Conservation (phyloP, 2,113 vertebrate species). For the Campylomormyrus numenius region DNA sequence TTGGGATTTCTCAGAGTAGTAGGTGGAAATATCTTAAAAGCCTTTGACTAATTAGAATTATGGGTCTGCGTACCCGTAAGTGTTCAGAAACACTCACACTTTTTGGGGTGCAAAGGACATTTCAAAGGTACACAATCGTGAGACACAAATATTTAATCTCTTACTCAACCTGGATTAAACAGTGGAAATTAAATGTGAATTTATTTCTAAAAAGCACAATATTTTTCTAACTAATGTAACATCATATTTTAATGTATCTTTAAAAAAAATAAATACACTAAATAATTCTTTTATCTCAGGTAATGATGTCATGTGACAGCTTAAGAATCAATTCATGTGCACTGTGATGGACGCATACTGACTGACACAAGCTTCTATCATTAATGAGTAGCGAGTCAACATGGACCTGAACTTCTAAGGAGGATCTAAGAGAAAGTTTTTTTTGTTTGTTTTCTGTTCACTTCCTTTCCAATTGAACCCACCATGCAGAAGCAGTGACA, state of each 20-base stretch:
- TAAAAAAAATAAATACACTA: neutral
- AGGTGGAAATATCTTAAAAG: neutral
- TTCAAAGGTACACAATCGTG: neutral
- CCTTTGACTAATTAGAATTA: neutral
- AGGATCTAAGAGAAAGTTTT: neutral
- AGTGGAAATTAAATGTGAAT: neutral
- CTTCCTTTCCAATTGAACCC: conserved; percentile 11
- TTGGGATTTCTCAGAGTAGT: neutral
- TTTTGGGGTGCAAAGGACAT: neutral
- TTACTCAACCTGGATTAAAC: neutral
- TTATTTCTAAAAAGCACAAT: neutral
- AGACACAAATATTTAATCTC: neutral
- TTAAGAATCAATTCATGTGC: neutral
- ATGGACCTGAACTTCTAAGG: conserved; percentile 1
- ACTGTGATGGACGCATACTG: neutral
- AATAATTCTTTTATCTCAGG: neutral
- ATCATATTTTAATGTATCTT: neutral
- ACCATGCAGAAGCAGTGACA: conserved; percentile 9
- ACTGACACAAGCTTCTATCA: neutral
- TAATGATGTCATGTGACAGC: neutral
- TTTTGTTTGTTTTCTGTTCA: neutral
- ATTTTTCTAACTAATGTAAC: neutral
- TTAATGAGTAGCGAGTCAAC: neutral
- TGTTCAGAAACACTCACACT: neutral
- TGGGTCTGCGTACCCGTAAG: neutral